These are phyloP conservation scores for Sylvilagus floridanus DNA, from an alignment of 2,797 vertebrate genomes.

Conservation along the genomic window DNA sequence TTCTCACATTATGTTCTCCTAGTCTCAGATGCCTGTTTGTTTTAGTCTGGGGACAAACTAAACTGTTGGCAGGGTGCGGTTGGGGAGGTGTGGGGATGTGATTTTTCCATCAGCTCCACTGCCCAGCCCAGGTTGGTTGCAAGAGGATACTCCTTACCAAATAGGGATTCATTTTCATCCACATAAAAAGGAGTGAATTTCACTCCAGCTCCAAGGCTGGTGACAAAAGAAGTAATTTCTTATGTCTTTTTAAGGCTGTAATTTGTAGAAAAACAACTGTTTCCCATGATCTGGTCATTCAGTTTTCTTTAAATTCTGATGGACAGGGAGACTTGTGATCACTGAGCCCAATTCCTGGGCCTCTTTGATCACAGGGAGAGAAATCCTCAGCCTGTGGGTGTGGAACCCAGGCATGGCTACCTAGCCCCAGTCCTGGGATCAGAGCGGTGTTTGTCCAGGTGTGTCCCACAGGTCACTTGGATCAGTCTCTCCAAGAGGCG, in stretches of 20 bases:
- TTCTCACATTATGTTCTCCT: conserved; percentile 4
- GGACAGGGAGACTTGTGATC: conserved; percentile 2
- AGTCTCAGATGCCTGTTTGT: conserved; percentile 2
- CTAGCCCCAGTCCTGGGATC: background rate
- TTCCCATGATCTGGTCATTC: background rate
- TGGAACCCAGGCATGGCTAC: background rate
- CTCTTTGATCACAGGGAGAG: background rate
- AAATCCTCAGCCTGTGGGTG: background rate
- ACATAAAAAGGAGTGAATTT: background rate
- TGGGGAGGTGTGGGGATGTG: background rate
- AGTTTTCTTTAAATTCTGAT: conserved; percentile 36
- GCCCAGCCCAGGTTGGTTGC: background rate
- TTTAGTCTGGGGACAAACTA: conserved; percentile 26
- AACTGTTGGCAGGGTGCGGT: background rate
- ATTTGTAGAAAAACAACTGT: conserved; percentile 32
- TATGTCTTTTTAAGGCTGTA: conserved; percentile 9
- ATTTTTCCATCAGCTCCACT: background rate
- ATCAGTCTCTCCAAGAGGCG: background rate
- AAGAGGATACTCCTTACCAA: background rate
- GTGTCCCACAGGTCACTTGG: background rate
- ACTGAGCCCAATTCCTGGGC: conserved; percentile 28
- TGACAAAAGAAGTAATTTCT: conserved; percentile 39
- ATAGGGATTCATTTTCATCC: conserved; percentile 4
- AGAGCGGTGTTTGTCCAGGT: background rate
- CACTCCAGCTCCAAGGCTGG: background rate